These are phyloP conservation scores for Tetraneura akinire DNA, from an alignment of 1,140 invertebrate genomes.

Conservation along the genomic window DNA sequence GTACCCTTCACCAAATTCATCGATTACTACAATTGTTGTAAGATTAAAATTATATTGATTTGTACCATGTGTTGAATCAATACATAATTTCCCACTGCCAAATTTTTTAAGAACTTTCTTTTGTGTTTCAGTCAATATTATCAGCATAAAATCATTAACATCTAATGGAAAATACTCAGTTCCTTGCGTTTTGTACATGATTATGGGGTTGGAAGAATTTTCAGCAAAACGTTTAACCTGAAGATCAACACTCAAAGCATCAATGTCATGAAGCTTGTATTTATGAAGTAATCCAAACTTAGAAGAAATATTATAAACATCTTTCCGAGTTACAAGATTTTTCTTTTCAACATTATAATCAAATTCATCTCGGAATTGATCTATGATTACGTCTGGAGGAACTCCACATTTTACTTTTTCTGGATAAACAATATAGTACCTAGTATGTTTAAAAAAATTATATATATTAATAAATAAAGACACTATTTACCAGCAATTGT, in stretches of 20 bases:
- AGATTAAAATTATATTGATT: constrained; percentile 41
- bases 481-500: constrained; percentile 15
- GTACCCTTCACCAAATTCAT: constrained; percentile 9
- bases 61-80: constrained; percentile 34
- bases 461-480: neutral
- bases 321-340: constrained; percentile 24
- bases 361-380: constrained; percentile 24
- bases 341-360: constrained; percentile 33
- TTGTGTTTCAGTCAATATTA: constrained; percentile 35
- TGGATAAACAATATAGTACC: too few relatives aligned
- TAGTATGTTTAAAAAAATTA: too few relatives aligned
- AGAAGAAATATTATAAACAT: constrained; percentile 22
- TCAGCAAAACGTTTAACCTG: neutral
- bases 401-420: too few relatives aligned
- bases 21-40: constrained; percentile 30
- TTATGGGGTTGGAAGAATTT: neutral
- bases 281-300: constrained; percentile 20
- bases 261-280: neutral
- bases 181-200: constrained; percentile 32
- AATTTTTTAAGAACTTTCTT: neutral
- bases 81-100: constrained; percentile 20
- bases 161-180: constrained; percentile 10
- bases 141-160: constrained; percentile 31
- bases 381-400: too few relatives aligned
- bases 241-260: constrained; percentile 33